Evolutionary conservation across 2,888 invertebrate genomes (phyloP).

Genomic region (Xanthostigma xanthostigma): DNA sequence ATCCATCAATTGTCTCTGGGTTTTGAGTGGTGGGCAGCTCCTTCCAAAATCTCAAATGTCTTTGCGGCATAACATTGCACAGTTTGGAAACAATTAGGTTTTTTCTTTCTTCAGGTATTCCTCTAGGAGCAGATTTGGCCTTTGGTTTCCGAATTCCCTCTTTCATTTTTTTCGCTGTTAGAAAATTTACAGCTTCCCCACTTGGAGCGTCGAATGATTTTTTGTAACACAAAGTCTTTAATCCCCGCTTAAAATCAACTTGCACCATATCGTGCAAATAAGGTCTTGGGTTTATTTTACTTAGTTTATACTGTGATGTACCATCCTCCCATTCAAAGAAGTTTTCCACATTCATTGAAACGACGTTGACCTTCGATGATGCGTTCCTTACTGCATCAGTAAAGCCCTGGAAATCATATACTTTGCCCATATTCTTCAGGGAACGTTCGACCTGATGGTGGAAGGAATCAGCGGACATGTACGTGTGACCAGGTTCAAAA

Average conservation of each 20-base stretch:
- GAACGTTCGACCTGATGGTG: constrained; percentile 19
- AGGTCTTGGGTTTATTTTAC: constrained; percentile 8
- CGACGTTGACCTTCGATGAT: constrained; percentile 9
- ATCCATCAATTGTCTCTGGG: no score
- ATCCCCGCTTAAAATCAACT: constrained; percentile 5
- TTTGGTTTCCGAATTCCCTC: not conserved
- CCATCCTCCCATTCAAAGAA: constrained; percentile 15
- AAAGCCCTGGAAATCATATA: constrained; percentile 14
- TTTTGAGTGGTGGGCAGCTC: no score
- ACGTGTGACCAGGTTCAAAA: constrained; percentile 18
- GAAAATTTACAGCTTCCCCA: constrained; percentile 2
- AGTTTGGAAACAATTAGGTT: no score
- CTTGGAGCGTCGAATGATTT: constrained; percentile 6
- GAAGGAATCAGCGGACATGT: constrained; percentile 20
- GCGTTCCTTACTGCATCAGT: constrained; percentile 12
- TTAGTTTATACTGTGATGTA: constrained; percentile 13
- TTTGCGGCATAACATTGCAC: no score
- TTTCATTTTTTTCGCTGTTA: constrained; percentile 2
- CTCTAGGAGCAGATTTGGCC: no score
- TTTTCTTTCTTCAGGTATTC: no score
- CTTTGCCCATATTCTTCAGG: constrained; percentile 14
- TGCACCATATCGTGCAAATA: not conserved
- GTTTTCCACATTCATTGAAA: constrained; percentile 12
- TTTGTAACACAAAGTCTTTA: constrained; percentile 13
- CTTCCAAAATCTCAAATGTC: no score